Conservation (phyloP, 2,888 invertebrate genomes). For the Drosophila bunnanda region DNA sequence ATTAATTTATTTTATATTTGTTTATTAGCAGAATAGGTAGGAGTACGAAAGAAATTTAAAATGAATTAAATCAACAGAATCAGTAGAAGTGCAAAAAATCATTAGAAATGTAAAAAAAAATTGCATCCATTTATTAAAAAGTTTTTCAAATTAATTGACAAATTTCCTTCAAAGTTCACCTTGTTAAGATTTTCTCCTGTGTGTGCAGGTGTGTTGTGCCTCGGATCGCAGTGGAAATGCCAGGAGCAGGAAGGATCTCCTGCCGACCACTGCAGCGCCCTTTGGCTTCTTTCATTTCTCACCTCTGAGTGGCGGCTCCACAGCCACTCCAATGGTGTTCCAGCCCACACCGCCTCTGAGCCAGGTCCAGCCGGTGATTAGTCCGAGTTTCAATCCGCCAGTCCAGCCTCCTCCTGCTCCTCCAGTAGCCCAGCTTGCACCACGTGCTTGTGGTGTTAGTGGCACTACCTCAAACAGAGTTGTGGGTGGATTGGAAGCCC, state of each 20-base stretch:
- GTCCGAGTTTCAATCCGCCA: constrained; percentile 6
- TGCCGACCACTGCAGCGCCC: constrained; percentile 5
- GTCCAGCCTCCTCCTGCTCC: neutral
- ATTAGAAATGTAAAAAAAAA: no score
- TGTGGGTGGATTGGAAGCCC: constrained; percentile 85
- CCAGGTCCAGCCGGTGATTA: constrained; percentile 35
- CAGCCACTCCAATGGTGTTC: constrained; percentile 40
- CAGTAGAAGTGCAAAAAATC: neutral
- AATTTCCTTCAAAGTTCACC: neutral
- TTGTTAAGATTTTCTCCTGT: neutral
- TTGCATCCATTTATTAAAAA: neutral
- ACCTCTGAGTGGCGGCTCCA: constrained; percentile 45
- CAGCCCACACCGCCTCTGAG: constrained; percentile 66
- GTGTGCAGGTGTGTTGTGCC: constrained; percentile 72
- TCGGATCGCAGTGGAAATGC: constrained; percentile 24
- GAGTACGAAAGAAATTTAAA: neutral
- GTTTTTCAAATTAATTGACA: neutral
- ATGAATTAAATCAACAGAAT: neutral
- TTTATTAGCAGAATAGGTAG: neutral
- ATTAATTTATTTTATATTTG: neutral
- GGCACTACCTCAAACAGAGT: constrained; percentile 84
- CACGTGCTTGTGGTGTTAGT: constrained; percentile 86
- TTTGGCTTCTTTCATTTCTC: constrained; percentile 60
- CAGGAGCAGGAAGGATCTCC: constrained; percentile 62
- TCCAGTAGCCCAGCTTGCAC: constrained; percentile 1